Percentiles rank a stretch among this genome's conserved stretches.
Conservation (phyloP, 2,113 vertebrate species). For the Calidris pygmaea region DNA sequence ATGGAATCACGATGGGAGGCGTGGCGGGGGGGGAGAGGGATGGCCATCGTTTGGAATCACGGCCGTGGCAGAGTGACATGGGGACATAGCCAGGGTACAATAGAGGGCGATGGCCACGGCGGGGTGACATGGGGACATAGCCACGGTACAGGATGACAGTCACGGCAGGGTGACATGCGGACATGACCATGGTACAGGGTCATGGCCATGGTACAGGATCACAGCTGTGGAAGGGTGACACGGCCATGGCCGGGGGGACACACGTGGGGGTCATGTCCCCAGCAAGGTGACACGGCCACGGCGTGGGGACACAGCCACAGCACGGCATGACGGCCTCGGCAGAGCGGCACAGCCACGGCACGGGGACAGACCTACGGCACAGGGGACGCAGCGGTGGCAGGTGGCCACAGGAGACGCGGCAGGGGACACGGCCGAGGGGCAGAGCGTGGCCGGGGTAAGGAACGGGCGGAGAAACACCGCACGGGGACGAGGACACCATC, state of each 20-base stretch:
- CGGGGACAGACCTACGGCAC: not conserved
- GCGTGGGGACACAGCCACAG: not conserved
- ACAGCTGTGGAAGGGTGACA: not conserved
- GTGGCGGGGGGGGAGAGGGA: too few species aligned
- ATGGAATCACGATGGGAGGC: not conserved
- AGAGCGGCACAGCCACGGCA: not conserved
- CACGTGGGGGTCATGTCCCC: not conserved
- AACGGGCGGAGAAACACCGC: not conserved
- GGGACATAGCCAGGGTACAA: rapidly evolving
- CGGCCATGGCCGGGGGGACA: not conserved
- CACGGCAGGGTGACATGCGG: not conserved
- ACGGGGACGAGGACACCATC: too few species aligned
- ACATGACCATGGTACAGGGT: too few species aligned
- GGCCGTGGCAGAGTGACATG: not conserved
- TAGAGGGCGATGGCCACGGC: not conserved
- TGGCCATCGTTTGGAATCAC: not conserved
- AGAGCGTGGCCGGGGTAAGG: not conserved
- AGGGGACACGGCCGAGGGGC: too few species aligned
- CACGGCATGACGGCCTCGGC: not conserved
- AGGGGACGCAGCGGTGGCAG: not conserved
- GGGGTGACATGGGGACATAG: not conserved
- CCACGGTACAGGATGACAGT: rapidly evolving
- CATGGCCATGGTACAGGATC: not conserved
- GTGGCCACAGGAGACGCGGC: not conserved
- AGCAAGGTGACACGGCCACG: not conserved